A percentile compares a stretch with the other conserved stretches of the same genome.
phyloP scores from a whole-genome alignment of 1,140 invertebrate genomes.

The Trichomalopsis sarcophagae region DNA sequence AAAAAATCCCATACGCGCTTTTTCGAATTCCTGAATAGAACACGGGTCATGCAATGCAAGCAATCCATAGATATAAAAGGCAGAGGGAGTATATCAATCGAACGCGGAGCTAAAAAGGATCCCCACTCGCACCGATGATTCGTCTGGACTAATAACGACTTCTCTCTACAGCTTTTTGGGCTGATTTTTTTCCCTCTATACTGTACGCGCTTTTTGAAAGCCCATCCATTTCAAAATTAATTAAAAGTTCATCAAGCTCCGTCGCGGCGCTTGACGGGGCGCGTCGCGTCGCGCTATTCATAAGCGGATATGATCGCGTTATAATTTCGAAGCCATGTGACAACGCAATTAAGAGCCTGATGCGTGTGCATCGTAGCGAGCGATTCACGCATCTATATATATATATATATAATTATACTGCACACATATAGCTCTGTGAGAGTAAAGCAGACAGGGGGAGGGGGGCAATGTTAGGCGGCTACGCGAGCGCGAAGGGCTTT shows the following conservation, averaged over 20 bases:
- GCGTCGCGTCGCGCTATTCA: conserved; percentile 25
- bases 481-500: conserved; percentile 31
- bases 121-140: background rate
- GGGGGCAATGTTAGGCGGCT: background rate
- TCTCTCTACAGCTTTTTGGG: background rate
- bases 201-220: background rate
- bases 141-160: background rate
- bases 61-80: too few species aligned
- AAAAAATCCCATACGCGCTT: too few species aligned
- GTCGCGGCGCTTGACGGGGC: background rate
- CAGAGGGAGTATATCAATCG: background rate
- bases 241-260: conserved; percentile 33
- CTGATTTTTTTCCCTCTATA: background rate
- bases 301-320: conserved; percentile 23
- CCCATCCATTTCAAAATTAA: conserved; percentile 26
- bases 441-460: background rate
- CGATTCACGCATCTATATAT: background rate
- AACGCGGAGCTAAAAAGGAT: background rate
- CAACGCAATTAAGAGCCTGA: conserved; percentile 32
- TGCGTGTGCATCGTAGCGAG: too few species aligned
- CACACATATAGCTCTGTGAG: too few species aligned
- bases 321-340: conserved; percentile 33
- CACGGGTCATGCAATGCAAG: too few species aligned
- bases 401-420: background rate
- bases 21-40: too few species aligned